Conservation (phyloP, 2,797 vertebrate genomes). For the Phoxinus dragarum region DNA sequence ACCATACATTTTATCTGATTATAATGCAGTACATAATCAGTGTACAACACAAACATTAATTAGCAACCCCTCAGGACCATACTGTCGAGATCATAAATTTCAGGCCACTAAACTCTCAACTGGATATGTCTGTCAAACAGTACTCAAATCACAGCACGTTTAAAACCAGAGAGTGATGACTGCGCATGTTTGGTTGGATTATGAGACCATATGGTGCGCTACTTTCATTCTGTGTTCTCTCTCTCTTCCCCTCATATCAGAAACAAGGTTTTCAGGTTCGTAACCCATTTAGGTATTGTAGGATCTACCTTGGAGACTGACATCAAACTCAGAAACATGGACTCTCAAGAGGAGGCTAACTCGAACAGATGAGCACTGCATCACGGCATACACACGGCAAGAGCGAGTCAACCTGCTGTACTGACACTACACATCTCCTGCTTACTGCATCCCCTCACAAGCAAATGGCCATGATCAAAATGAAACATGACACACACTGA, state of each 20-base stretch:
- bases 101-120: not conserved
- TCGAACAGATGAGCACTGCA: slow-evolving; percentile 41
- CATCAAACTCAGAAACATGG: slow-evolving; percentile 40
- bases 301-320: slow-evolving; percentile 32
- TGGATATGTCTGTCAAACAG: slow-evolving; percentile 13
- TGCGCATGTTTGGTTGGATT: slow-evolving; percentile 29
- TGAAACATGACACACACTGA: slow-evolving; percentile 47
- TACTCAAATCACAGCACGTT: slow-evolving; percentile 8
- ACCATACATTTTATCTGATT: not conserved
- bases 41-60: slow-evolving; percentile 2
- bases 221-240: slow-evolving; percentile 40
- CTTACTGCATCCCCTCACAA: not conserved
- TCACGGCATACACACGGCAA: not conserved
- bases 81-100: not conserved
- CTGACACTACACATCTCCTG: slow-evolving; percentile 21
- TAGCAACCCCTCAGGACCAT: not conserved
- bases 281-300: slow-evolving; percentile 56
- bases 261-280: slow-evolving; percentile 48
- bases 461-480: slow-evolving; percentile 25
- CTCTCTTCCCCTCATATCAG: slow-evolving; percentile 43
- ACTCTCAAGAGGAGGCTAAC: slow-evolving; percentile 33
- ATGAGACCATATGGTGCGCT: slow-evolving; percentile 58
- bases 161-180: slow-evolving; percentile 50
- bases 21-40: slow-evolving; percentile 1
- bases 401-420: slow-evolving; percentile 30